Percentiles rank a stretch among this genome's conserved stretches.
These are phyloP conservation scores for Martes martes DNA, from an alignment of 2,113 vertebrate species.

Conservation along the genomic window DNA sequence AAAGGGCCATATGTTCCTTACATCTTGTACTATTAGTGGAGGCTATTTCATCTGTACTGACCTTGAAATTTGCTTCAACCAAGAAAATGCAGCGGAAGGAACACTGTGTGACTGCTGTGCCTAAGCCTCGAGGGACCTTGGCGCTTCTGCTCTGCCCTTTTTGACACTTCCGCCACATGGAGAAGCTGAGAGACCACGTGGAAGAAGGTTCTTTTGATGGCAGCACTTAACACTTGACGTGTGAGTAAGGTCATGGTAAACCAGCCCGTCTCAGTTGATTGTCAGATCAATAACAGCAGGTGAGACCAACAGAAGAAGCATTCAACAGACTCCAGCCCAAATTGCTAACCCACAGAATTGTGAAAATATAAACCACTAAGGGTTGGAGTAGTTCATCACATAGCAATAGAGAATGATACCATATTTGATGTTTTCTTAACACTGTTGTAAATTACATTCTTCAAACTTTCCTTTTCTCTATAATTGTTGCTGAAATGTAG, in stretches of 20 bases:
- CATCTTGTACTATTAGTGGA: neutral
- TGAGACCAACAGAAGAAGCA: neutral
- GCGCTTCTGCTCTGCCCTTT: neutral
- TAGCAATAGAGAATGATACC: neutral
- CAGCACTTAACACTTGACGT: neutral
- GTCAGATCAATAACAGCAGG: neutral
- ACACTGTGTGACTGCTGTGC: neutral
- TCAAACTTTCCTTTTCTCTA: neutral
- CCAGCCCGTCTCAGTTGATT: neutral
- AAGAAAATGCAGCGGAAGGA: neutral
- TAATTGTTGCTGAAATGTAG: neutral
- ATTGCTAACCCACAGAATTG: neutral
- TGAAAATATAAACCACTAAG: neutral
- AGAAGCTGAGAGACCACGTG: neutral
- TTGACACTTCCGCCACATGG: neutral
- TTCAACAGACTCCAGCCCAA: neutral
- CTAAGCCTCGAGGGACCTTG: neutral
- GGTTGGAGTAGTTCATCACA: neutral
- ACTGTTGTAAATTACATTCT: neutral
- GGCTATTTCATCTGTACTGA: neutral
- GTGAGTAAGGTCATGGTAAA: neutral
- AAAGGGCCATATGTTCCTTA: neutral
- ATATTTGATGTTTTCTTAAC: neutral
- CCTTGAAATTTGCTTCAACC: neutral
- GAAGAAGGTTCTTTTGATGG: neutral